Conservation (phyloP, 2,113 vertebrate genomes). For the Columba janthina region DNA sequence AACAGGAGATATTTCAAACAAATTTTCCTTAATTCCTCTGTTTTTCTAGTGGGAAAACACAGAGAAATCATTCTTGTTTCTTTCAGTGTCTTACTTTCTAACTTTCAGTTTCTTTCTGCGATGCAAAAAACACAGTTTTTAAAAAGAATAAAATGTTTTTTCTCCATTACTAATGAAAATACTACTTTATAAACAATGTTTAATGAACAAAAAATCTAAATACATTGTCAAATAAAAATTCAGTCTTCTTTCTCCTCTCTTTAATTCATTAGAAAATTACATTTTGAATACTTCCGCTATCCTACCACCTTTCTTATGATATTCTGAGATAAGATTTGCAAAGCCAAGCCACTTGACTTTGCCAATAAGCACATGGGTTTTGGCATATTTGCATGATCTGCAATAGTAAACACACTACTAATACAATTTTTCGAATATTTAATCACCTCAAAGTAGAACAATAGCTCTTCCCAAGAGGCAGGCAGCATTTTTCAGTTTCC, state of each 20-base stretch:
- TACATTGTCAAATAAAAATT: background rate
- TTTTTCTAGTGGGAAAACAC: background rate
- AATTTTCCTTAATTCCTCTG: background rate
- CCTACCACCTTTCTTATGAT: background rate
- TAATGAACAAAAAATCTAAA: background rate
- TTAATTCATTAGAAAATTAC: background rate
- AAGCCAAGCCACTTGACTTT: background rate
- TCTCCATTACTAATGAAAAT: background rate
- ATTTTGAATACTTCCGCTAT: background rate
- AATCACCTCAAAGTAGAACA: background rate
- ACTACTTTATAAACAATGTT: background rate
- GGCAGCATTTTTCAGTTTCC: background rate
- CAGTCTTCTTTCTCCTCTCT: background rate
- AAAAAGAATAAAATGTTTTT: background rate
- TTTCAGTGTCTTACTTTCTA: background rate
- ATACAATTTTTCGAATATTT: background rate
- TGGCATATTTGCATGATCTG: background rate
- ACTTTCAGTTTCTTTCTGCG: background rate
- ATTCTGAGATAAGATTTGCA: background rate
- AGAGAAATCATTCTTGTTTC: background rate
- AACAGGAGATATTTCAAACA: background rate
- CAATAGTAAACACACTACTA: background rate
- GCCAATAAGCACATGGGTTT: accelerated
- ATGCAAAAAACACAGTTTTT: background rate
- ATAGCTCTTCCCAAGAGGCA: background rate